Evolutionary conservation across 1,140 invertebrate genomes (phyloP).

Genomic region (Propsilocerus akamusi): DNA sequence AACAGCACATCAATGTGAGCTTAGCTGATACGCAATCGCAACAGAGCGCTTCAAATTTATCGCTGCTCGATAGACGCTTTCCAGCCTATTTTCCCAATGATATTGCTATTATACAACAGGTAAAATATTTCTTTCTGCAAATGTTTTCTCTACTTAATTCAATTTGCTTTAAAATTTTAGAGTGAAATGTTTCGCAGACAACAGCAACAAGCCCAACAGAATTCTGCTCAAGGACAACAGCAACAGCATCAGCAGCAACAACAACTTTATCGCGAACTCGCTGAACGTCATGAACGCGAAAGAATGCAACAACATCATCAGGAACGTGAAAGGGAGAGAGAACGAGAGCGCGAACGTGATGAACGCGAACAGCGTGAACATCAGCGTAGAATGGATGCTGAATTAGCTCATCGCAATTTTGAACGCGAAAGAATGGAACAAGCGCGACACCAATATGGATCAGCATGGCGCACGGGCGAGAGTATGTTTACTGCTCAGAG

Average conservation of each 20-base stretch:
- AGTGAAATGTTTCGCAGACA: constrained; percentile 5
- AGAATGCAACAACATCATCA: constrained; percentile 14
- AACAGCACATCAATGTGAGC: constrained; percentile 18
- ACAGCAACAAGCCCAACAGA: too few relatives aligned
- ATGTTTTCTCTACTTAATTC: background rate
- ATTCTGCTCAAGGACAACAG: constrained; percentile 16
- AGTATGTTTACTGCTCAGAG: background rate
- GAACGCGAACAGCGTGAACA: constrained; percentile 19
- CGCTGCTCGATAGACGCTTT: background rate
- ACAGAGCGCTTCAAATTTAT: background rate
- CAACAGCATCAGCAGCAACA: constrained; percentile 17
- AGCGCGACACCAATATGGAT: constrained; percentile 12
- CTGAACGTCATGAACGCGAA: constrained; percentile 13
- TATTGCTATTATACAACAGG: constrained; percentile 9
- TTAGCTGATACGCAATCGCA: constrained; percentile 17
- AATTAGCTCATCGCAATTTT: constrained; percentile 19
- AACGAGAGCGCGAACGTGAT: constrained; percentile 13
- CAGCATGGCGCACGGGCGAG: background rate
- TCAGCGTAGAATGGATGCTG: constrained; percentile 20
- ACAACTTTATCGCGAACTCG: constrained; percentile 12
- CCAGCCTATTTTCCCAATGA: background rate
- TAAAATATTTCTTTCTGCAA: constrained; percentile 11
- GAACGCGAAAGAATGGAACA: constrained; percentile 14
- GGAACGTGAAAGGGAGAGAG: constrained; percentile 13
- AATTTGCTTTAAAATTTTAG: too few relatives aligned